phyloP scores from a whole-genome alignment of 2,888 invertebrate species.

The Pimpla rufipes region DNA sequence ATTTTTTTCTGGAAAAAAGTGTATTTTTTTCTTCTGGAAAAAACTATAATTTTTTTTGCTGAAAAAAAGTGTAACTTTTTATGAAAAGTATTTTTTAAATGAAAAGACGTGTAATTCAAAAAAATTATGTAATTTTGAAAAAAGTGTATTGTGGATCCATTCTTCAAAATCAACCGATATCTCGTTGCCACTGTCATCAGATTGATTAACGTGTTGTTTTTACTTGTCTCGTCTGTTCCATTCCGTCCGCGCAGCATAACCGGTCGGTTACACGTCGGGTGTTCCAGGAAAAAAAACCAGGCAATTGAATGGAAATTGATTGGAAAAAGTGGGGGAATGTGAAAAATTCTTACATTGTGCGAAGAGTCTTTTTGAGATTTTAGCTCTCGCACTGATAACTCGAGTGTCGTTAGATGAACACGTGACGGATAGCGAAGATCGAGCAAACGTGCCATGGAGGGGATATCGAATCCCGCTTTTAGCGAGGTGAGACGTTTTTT shows the following conservation, averaged over 20 bases:
- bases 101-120: too few relatives aligned
- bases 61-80: too few relatives aligned
- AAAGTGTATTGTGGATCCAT: too few relatives aligned
- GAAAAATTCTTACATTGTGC: not conserved
- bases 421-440: not conserved
- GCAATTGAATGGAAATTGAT: not conserved
- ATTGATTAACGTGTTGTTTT: constrained; percentile 1
- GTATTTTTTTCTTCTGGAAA: too few relatives aligned
- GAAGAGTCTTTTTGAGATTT: not conserved
- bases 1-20: too few relatives aligned
- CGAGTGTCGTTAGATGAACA: not conserved
- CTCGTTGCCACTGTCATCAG: not conserved
- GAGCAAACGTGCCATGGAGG: constrained; percentile 32
- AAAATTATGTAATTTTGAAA: too few relatives aligned
- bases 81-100: too few relatives aligned
- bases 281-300: not conserved
- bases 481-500: constrained; percentile 39
- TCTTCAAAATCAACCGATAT: not conserved
- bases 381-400: not conserved
- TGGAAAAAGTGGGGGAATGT: not conserved
- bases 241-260: not conserved
- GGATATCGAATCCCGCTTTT: constrained; percentile 51
- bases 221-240: not conserved
- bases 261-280: not conserved
- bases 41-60: too few relatives aligned